Evolutionary conservation across 1,140 invertebrate species (phyloP).

Genomic region (Pentalonia nigronervosa): DNA sequence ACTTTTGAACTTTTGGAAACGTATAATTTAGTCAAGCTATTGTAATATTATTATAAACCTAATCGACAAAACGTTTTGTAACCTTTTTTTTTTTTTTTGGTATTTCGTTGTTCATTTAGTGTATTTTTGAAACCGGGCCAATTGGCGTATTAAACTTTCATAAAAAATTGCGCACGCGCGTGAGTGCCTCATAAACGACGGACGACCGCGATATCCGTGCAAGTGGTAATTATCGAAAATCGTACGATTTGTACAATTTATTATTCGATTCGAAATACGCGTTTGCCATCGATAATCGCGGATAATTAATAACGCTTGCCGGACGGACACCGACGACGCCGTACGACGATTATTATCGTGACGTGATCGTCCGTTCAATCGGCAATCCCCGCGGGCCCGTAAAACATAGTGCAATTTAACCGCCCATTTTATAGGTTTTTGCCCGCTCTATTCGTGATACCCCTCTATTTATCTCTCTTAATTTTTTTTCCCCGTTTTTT

Average conservation of each 20-base stretch:
- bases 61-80: not conserved
- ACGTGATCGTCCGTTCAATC: not conserved
- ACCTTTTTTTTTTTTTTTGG: not conserved
- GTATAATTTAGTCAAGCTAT: not conserved
- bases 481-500: not conserved
- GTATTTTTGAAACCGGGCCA: not conserved
- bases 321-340: not conserved
- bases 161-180: not conserved
- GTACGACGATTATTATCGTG: too few relatives aligned
- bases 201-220: not conserved
- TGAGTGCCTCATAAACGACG: not conserved
- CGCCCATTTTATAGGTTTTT: not conserved
- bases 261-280: not conserved
- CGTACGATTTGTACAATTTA: not conserved
- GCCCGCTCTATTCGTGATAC: too few relatives aligned
- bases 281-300: not conserved
- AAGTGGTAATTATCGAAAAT: not conserved
- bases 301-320: not conserved
- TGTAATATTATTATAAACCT: not conserved
- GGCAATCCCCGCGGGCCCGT: not conserved
- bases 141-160: not conserved
- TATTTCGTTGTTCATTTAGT: not conserved
- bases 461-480: not conserved
- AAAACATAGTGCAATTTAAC: not conserved
- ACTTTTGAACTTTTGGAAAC: not conserved